These are phyloP conservation scores for Terebella lapidaria DNA, from an alignment of 2,888 invertebrate genomes.

Conservation along the genomic window DNA sequence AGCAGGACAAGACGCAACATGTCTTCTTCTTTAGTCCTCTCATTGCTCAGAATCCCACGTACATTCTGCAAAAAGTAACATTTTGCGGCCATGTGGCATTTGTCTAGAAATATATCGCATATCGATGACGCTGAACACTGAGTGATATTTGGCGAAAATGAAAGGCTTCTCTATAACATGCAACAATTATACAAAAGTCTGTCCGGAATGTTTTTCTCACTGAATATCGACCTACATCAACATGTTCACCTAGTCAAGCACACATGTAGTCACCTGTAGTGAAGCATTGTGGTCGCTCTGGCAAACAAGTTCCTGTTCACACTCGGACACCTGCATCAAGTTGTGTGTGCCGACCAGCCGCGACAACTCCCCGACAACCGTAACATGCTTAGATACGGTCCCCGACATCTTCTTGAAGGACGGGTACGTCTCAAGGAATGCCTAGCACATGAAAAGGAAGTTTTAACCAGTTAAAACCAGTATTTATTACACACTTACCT, in stretches of 20 bases:
- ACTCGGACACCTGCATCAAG: slow-evolving; percentile 70
- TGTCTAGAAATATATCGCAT: too few relatives aligned
- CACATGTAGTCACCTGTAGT: slow-evolving; percentile 60
- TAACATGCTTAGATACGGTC: slow-evolving; percentile 95
- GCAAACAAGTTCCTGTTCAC: slow-evolving; percentile 63
- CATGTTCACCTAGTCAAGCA: too few relatives aligned
- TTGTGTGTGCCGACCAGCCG: slow-evolving; percentile 67
- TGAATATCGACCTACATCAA: background rate
- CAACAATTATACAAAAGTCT: too few relatives aligned
- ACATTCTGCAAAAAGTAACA: slow-evolving; percentile 63
- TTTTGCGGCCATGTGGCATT: too few relatives aligned
- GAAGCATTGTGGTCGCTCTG: slow-evolving; percentile 59
- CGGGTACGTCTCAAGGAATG: slow-evolving; percentile 95
- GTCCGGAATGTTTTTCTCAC: background rate
- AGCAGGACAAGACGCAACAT: slow-evolving; percentile 82
- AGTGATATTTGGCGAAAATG: too few relatives aligned
- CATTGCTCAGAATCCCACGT: slow-evolving; percentile 71
- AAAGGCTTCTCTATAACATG: too few relatives aligned
- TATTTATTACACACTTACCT: too few relatives aligned
- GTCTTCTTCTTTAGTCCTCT: slow-evolving; percentile 71
- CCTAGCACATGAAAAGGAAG: slow-evolving; percentile 46
- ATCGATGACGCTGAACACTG: too few relatives aligned
- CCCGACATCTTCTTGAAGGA: slow-evolving; percentile 74
- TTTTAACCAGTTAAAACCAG: slow-evolving; percentile 1
- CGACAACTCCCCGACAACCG: slow-evolving; percentile 91